A percentile compares a stretch with the other conserved stretches of the same genome.
phyloP scores from a whole-genome alignment of 2,888 invertebrate species.

The Augochlorella aurata region DNA sequence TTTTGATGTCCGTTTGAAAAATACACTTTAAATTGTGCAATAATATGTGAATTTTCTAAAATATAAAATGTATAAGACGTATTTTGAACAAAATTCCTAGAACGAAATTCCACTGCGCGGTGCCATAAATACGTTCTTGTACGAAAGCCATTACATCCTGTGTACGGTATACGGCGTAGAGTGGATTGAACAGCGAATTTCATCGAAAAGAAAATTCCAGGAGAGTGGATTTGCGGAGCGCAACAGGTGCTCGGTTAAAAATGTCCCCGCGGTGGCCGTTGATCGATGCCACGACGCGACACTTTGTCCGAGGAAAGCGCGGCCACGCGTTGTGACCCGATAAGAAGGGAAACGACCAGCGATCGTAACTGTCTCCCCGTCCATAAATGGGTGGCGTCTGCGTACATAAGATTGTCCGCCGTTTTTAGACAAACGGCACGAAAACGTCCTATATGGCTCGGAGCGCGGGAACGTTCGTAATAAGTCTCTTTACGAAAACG shows the following conservation, averaged over 20 bases:
- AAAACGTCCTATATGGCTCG: constrained; percentile 45
- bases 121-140: too few species aligned
- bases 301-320: constrained; percentile 44
- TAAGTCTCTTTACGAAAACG: constrained; percentile 30
- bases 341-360: constrained; percentile 46
- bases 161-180: too few species aligned
- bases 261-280: constrained; percentile 9
- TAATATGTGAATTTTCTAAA: too few species aligned
- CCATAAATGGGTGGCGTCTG: constrained; percentile 50
- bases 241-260: constrained; percentile 55
- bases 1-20: too few species aligned
- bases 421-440: constrained; percentile 40
- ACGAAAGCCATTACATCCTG: too few species aligned
- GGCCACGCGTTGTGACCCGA: constrained; percentile 15
- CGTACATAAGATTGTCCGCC: constrained; percentile 36
- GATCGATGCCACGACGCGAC: constrained; percentile 18
- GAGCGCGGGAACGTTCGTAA: constrained; percentile 26
- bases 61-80: too few species aligned
- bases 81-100: too few species aligned
- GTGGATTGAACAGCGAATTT: background rate
- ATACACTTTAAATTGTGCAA: too few species aligned
- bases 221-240: background rate
- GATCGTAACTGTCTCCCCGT: constrained; percentile 14
- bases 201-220: background rate
- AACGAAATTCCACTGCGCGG: too few species aligned